Conservation (phyloP, 2,113 vertebrate genomes). For the Lophotis ruficrista region DNA sequence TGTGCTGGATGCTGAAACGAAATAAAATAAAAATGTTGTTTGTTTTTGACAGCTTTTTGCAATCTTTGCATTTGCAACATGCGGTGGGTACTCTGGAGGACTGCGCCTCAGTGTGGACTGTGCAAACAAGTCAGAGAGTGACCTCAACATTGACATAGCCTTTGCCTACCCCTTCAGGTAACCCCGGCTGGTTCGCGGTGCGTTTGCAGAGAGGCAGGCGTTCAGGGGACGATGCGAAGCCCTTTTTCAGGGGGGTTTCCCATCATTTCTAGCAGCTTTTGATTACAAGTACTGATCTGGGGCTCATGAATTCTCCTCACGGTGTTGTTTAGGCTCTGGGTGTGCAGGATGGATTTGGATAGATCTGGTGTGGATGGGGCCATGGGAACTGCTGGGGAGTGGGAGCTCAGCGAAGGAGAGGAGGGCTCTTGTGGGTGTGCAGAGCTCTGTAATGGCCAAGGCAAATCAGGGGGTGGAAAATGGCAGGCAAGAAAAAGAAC, state of each 20-base stretch:
- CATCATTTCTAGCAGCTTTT: accelerated
- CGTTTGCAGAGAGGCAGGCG: neutral
- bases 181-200: neutral
- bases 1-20: neutral
- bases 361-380: neutral
- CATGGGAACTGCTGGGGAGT: neutral
- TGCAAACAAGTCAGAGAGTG: conserved; percentile 93
- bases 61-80: conserved; percentile 99
- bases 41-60: conserved; percentile 90
- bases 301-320: neutral
- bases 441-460: neutral
- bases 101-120: conserved; percentile 96
- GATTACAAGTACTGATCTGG: accelerated
- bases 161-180: conserved; percentile 98
- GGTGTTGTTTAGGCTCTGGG: neutral
- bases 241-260: accelerated
- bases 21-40: conserved; percentile 1
- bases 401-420: neutral
- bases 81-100: conserved; percentile 94
- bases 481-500: neutral
- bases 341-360: neutral
- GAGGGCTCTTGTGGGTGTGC: neutral
- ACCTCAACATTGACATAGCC: conserved; percentile 90
- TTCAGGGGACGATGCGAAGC: neutral
- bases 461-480: neutral